Conservation (phyloP, 2,113 vertebrate species). For the Mirza zaza region DNA sequence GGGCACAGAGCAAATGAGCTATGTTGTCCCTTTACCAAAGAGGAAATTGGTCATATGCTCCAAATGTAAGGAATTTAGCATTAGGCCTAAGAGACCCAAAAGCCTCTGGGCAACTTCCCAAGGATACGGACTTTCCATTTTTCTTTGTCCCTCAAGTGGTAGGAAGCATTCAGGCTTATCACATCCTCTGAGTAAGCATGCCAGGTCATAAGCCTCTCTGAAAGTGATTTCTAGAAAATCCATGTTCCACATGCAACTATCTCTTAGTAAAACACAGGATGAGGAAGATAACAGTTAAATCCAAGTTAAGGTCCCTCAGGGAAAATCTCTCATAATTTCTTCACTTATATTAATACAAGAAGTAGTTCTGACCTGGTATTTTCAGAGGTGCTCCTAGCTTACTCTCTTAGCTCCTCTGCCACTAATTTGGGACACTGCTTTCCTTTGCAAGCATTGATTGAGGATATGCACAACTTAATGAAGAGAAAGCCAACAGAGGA, state of each 20-base stretch:
- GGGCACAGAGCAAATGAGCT: neutral
- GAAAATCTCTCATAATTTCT: neutral
- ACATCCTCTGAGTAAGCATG: neutral
- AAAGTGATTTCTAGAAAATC: conserved; percentile 3
- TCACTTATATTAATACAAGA: neutral
- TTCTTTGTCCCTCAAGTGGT: neutral
- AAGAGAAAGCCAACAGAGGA: conserved; percentile 40
- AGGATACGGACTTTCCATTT: neutral
- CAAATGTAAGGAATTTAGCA: neutral
- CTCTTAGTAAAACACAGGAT: neutral
- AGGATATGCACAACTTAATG: neutral
- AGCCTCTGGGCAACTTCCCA: neutral
- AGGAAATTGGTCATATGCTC: neutral
- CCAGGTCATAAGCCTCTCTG: neutral
- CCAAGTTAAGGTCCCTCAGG: neutral
- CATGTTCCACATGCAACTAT: neutral
- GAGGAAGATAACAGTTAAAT: neutral
- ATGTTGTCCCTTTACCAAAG: neutral
- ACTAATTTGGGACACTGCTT: neutral
- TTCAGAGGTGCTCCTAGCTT: neutral
- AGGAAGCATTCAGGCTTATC: neutral
- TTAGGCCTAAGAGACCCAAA: neutral
- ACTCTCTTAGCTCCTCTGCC: neutral
- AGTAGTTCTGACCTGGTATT: neutral
- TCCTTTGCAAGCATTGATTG: conserved; percentile 2